These are phyloP conservation scores for Pagrus major DNA, from an alignment of 2,113 vertebrate species.

Conservation along the genomic window DNA sequence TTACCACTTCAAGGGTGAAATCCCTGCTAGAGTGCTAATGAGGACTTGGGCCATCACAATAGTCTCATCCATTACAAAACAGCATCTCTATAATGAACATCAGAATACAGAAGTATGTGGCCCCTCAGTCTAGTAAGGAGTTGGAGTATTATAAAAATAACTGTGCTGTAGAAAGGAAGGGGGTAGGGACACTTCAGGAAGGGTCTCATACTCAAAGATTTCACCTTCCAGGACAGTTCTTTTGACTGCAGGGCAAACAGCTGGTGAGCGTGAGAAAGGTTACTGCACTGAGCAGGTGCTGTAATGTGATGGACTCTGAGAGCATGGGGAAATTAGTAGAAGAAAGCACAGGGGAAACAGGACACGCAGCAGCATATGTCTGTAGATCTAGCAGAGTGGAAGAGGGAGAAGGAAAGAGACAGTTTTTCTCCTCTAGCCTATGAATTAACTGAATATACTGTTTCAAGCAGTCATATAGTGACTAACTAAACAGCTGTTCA, in stretches of 20 bases:
- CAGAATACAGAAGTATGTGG: not conserved
- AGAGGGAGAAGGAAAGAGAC: not conserved
- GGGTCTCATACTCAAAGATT: slow-evolving; percentile 8
- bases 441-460: slow-evolving; percentile 13
- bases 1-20: slow-evolving; percentile 71
- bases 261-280: slow-evolving; percentile 58
- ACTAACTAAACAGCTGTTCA: slow-evolving; percentile 13
- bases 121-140: not conserved
- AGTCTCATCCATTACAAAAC: slow-evolving; percentile 43
- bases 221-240: slow-evolving; percentile 37
- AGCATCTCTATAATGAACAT: slow-evolving; percentile 28
- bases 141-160: slow-evolving; percentile 20
- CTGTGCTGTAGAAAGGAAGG: not conserved
- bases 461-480: slow-evolving; percentile 7
- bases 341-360: slow-evolving; percentile 30
- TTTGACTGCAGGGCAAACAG: slow-evolving; percentile 54
- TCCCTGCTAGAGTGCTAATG: slow-evolving; percentile 61
- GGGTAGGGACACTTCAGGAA: not conserved
- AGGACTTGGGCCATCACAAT: slow-evolving; percentile 60
- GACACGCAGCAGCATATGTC: slow-evolving; percentile 37
- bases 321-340: slow-evolving; percentile 37
- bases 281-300: slow-evolving; percentile 43
- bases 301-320: slow-evolving; percentile 28
- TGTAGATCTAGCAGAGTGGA: slow-evolving; percentile 22
- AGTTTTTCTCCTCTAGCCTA: not conserved